A percentile compares a stretch with the other conserved stretches of the same genome.
These are phyloP conservation scores for Andricus quercusramuli DNA, from an alignment of 2,888 invertebrate species.

Conservation along the genomic window DNA sequence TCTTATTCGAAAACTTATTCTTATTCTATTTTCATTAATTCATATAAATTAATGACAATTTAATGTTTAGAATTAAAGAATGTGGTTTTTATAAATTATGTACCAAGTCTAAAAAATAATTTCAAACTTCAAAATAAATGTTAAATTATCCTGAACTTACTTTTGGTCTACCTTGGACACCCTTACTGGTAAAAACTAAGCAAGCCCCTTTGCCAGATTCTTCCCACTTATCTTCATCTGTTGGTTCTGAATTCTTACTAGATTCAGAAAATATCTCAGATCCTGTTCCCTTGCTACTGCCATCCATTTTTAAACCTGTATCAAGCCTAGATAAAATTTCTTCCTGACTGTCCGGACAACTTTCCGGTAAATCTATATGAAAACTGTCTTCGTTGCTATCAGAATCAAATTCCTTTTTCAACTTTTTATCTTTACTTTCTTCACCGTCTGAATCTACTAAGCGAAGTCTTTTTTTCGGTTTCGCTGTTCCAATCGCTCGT, in stretches of 20 bases:
- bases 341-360: conserved; percentile 42
- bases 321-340: conserved; percentile 30
- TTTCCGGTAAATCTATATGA: conserved; percentile 34
- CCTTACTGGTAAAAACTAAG: conserved; percentile 84
- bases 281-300: conserved; percentile 47
- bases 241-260: conserved; percentile 42
- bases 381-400: conserved; percentile 39
- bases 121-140: not conserved
- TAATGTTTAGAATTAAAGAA: not conserved
- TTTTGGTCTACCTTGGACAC: conserved; percentile 81
- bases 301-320: conserved; percentile 10
- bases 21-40: too few species aligned
- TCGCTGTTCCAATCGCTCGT: conserved; percentile 54
- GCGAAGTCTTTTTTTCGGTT: conserved; percentile 54
- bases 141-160: conserved; percentile 61
- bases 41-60: too few species aligned
- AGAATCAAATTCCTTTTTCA: conserved; percentile 22
- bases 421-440: conserved; percentile 47
- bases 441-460: conserved; percentile 48
- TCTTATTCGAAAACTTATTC: too few species aligned
- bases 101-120: not conserved
- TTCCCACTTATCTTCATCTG: conserved; percentile 81
- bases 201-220: conserved; percentile 83
- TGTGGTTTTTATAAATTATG: not conserved
- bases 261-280: conserved; percentile 44